Evolutionary conservation across 2,113 vertebrate genomes (phyloP), one percentile per base, ranked within the genome.

Genomic region (Vimba vimba): DNA sequence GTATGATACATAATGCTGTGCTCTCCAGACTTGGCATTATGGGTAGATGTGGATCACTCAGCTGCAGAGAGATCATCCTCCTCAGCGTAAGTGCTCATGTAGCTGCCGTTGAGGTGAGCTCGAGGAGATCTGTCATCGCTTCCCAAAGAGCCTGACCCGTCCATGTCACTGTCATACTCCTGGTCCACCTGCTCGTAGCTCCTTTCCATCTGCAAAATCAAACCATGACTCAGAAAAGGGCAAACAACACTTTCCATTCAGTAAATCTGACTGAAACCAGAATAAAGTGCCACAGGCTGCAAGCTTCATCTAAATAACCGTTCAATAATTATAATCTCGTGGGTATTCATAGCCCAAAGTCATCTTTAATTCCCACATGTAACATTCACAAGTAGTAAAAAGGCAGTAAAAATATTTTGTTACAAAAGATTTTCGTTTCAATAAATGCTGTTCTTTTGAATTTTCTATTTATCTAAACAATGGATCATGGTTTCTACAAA

Each of bases 71-170:
- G 59, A 5, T 88, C 68, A 9, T 88, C 71, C 21, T 88, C 73
- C 9, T 92, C 86, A 23, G 95, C 94, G 78, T 93, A 94, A 57
- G 92, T 93, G 88, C 94, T 96, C 92, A 94, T 95, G 93, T 96
- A 97, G 92, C 94, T 97, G 75, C 97, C 97, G 4, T 98, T 99
- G 79, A 97, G 96, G 27, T 96, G 95, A 21, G 92, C 85, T 88
- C 60, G 84, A 8, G 90, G 89, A 2, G 87, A 86, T 89, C 90
- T 76, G 89, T 95, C 94, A 91, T 92, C 94, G 25, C 91, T 91
- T 19, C 68, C 90, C n/a, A 50, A 50, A 0, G 93, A 87, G 21
- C 92, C 91, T 4, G 94, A 95, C 59, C 86, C 93, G 55, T 94
- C 96, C 87, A 96, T 94, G 85, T 94, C 92, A n/a, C 92, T 94